These are phyloP conservation scores for Rhabdornis inornatus DNA, from an alignment of 2,113 vertebrate genomes.

Conservation along the genomic window DNA sequence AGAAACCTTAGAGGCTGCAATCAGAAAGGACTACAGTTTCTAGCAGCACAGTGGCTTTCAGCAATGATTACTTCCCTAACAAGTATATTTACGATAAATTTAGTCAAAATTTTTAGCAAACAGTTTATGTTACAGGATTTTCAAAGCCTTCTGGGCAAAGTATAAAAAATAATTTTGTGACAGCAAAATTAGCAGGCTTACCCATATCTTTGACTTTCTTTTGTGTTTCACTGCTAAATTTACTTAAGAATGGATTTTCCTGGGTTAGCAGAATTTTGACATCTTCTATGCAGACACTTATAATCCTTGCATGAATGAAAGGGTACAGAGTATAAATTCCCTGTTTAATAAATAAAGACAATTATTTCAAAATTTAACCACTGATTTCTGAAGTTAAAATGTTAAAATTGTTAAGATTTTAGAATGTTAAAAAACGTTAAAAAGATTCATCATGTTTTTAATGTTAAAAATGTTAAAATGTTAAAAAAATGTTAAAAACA, in stretches of 20 bases:
- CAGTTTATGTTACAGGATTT: not conserved
- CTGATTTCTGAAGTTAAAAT: not conserved
- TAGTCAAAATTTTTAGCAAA: not conserved
- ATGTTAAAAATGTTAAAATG: too few relatives aligned
- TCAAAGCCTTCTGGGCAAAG: not conserved
- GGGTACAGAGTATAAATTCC: constrained; percentile 95
- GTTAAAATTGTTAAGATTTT: too few relatives aligned
- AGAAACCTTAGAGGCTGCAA: not conserved
- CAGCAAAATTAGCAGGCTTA: constrained; percentile 53
- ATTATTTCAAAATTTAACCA: not conserved
- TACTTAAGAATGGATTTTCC: constrained; percentile 95
- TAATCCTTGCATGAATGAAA: constrained; percentile 90
- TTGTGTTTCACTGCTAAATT: constrained; percentile 84
- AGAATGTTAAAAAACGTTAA: too few relatives aligned
- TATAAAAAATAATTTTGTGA: not conserved
- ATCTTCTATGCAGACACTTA: constrained; percentile 87
- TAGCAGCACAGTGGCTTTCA: not conserved
- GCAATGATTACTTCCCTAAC: not conserved
- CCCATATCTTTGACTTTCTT: constrained; percentile 87
- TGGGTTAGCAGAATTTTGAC: constrained; percentile 95
- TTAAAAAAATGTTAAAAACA: not conserved
- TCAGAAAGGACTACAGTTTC: not conserved
- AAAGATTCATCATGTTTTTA: too few relatives aligned
- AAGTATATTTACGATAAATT: not conserved
- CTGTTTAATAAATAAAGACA: constrained; percentile 62